Evolutionary conservation across 1,140 invertebrate genomes (phyloP).

Genomic region (Cotesia glomerata): DNA sequence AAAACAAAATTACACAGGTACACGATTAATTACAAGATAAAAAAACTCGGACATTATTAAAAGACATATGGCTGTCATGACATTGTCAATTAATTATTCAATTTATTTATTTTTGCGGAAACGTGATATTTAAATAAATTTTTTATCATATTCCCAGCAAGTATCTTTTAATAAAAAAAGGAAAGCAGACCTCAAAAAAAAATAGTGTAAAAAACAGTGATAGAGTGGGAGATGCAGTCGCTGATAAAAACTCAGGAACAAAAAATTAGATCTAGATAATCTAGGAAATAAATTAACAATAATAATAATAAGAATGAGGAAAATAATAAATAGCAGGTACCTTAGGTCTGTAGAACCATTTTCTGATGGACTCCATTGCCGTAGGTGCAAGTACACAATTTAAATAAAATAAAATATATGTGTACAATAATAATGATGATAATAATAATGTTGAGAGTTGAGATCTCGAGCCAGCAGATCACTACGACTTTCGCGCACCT

Average conservation of each 20-base stretch:
- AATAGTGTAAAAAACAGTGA: neutral
- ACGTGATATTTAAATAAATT: too few relatives aligned
- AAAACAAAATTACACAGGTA: too few relatives aligned
- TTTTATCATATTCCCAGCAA: neutral
- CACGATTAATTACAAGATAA: too few relatives aligned
- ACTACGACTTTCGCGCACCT: conserved; percentile 35
- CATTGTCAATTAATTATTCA: too few relatives aligned
- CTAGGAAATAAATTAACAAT: neutral
- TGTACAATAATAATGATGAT: neutral
- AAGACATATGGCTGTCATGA: too few relatives aligned
- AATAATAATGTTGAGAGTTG: conserved; percentile 7
- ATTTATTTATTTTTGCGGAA: too few relatives aligned
- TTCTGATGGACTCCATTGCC: conserved; percentile 84
- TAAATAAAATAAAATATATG: neutral
- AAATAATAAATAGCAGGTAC: conserved; percentile 62
- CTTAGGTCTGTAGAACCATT: conserved; percentile 92
- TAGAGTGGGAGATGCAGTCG: neutral
- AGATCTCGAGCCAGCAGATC: conserved; percentile 25
- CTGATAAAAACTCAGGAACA: neutral
- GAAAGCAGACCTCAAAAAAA: neutral
- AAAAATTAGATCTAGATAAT: neutral
- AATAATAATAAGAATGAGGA: neutral
- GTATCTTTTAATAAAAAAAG: neutral
- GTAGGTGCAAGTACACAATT: conserved; percentile 7
- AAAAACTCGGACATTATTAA: too few relatives aligned